These are phyloP conservation scores for Brenthis hecate DNA, from an alignment of 2,888 invertebrate genomes.

Conservation along the genomic window DNA sequence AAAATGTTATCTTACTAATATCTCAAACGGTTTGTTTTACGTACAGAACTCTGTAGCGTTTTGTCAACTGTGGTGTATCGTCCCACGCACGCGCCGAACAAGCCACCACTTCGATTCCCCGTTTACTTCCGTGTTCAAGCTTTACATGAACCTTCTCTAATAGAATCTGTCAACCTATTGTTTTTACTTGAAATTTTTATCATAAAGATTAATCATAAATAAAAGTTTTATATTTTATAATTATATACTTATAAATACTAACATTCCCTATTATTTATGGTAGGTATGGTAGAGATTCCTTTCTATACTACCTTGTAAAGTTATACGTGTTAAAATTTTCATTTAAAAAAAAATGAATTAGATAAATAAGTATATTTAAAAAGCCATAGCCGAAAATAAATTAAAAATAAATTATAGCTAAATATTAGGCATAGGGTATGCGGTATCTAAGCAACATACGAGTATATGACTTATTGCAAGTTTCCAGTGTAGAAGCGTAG, in stretches of 20 bases:
- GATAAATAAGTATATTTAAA: no score
- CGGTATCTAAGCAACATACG: no score
- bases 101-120: constrained; percentile 47
- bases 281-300: no score
- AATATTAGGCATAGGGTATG: no score
- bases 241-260: neutral
- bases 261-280: no score
- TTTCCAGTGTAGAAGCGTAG: neutral
- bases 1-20: constrained; percentile 28
- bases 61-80: constrained; percentile 45
- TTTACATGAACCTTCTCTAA: constrained; percentile 7
- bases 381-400: no score
- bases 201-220: no score
- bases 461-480: neutral
- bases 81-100: constrained; percentile 67
- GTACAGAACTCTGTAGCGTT: constrained; percentile 34
- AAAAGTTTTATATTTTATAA: no score
- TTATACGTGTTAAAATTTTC: no score
- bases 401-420: no score
- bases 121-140: constrained; percentile 40
- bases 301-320: no score
- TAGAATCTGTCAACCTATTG: constrained; percentile 14
- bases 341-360: no score
- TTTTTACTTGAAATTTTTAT: neutral
- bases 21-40: constrained; percentile 29